These are phyloP conservation scores for Phalloptychus januarius DNA, from an alignment of 2,797 vertebrate genomes.

Conservation along the genomic window DNA sequence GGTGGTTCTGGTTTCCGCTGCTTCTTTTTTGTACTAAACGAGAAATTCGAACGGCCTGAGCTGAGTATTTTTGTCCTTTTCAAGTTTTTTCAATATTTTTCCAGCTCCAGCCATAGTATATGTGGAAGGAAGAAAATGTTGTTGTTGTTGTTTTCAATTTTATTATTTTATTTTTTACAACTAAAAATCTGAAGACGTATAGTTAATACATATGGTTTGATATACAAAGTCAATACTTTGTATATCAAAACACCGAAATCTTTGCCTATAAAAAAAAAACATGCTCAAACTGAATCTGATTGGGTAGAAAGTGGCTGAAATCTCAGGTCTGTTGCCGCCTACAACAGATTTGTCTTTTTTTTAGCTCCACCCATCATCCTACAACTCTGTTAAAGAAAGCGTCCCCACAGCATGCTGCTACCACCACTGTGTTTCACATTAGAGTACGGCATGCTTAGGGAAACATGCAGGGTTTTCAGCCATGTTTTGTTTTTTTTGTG, in stretches of 20 bases:
- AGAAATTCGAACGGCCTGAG: conserved; percentile 38
- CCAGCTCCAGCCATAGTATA: neutral
- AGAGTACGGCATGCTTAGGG: neutral
- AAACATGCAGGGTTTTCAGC: neutral
- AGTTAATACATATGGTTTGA: too few species aligned
- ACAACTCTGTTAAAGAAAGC: neutral
- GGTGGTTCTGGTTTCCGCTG: conserved; percentile 42
- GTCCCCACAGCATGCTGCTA: neutral
- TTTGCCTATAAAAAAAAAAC: neutral
- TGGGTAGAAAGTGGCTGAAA: neutral
- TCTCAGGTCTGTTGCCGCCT: neutral
- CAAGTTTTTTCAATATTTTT: conserved; percentile 3
- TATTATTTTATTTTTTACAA: neutral
- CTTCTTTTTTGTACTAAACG: conserved; percentile 27
- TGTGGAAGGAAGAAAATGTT: neutral
- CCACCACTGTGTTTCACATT: neutral
- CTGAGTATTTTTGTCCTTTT: conserved; percentile 19
- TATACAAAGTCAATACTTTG: too few species aligned
- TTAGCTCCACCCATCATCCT: neutral
- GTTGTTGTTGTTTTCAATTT: too few species aligned
- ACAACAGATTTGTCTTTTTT: neutral
- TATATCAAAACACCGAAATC: neutral
- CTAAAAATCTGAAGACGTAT: neutral
- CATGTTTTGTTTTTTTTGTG: too few species aligned
- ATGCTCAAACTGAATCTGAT: neutral